Evolutionary conservation across 2,888 invertebrate species (phyloP).

Genomic region (Atethmia centrago): DNA sequence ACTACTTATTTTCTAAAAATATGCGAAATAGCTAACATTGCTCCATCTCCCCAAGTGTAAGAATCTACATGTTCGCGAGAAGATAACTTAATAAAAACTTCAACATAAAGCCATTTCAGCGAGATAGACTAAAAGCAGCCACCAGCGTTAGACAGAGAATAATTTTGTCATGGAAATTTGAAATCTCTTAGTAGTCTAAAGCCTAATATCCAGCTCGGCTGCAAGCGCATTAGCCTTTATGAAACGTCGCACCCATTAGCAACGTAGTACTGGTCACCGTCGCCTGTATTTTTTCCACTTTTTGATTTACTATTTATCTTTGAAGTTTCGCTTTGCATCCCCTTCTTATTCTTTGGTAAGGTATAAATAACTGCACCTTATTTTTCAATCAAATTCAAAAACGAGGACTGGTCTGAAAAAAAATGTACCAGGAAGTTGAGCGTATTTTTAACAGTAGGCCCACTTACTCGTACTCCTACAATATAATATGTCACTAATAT

Average conservation of each 20-base stretch:
- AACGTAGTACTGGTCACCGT: conserved; percentile 1
- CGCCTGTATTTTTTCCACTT: conserved; percentile 6
- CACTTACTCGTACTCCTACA: background rate
- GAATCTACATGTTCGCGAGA: conserved; percentile 22
- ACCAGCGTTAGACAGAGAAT: conserved; percentile 46
- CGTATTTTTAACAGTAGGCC: background rate
- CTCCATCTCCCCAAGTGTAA: conserved; percentile 1
- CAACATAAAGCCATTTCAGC: conserved; percentile 33
- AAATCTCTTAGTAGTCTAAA: conserved; percentile 57
- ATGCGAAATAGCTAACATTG: background rate
- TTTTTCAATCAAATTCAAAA: conserved; percentile 4
- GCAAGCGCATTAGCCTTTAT: conserved; percentile 53
- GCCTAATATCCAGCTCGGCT: conserved; percentile 51
- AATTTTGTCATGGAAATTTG: conserved; percentile 62
- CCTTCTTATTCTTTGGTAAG: background rate
- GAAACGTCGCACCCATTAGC: conserved; percentile 52
- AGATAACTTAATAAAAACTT: conserved; percentile 37
- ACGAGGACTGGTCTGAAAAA: background rate
- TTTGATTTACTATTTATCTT: conserved; percentile 8
- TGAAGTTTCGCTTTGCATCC: background rate
- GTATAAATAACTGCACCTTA: background rate
- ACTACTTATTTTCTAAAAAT: background rate
- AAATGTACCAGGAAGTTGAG: background rate
- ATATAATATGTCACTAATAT: background rate
- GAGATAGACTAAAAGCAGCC: conserved; percentile 49